Percentiles rank a stretch among this genome's conserved stretches.
Conservation (phyloP, 2,113 vertebrate genomes). For the Odobenus rosmarus region DNA sequence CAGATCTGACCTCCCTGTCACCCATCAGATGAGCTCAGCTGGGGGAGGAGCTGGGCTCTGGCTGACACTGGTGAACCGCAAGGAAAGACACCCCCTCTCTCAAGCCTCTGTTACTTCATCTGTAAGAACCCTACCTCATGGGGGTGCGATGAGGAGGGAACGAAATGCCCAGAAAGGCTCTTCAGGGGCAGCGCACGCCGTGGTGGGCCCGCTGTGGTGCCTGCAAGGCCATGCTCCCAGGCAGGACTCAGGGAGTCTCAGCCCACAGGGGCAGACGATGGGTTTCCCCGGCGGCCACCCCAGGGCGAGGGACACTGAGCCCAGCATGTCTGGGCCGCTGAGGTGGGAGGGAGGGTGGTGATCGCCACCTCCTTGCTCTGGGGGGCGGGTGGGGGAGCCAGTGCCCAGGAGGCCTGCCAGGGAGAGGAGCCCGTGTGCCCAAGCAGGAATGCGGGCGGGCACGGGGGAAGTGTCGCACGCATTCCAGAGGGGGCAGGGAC, state of each 20-base stretch:
- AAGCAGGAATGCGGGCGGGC: background rate
- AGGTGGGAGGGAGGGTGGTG: background rate
- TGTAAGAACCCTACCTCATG: background rate
- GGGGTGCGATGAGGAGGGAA: background rate
- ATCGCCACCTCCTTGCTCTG: background rate
- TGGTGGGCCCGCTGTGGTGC: background rate
- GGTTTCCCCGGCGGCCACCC: background rate
- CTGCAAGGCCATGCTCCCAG: background rate
- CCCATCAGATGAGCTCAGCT: background rate
- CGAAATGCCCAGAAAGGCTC: background rate
- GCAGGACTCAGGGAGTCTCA: background rate
- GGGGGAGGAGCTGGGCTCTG: background rate
- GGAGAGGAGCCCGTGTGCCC: background rate
- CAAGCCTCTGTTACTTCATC: background rate
- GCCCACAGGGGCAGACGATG: background rate
- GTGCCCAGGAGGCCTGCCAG: background rate
- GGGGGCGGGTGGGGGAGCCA: background rate
- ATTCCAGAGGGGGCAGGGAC: conserved; percentile 48
- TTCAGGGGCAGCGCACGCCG: accelerated
- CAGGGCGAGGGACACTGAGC: background rate
- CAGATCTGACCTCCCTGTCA: conserved; percentile 3
- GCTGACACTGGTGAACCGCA: background rate
- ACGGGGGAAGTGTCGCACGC: background rate
- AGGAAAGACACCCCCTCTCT: background rate
- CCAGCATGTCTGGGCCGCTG: background rate